phyloP scores from a whole-genome alignment of 2,113 vertebrate genomes.

The Centropristis striata region DNA sequence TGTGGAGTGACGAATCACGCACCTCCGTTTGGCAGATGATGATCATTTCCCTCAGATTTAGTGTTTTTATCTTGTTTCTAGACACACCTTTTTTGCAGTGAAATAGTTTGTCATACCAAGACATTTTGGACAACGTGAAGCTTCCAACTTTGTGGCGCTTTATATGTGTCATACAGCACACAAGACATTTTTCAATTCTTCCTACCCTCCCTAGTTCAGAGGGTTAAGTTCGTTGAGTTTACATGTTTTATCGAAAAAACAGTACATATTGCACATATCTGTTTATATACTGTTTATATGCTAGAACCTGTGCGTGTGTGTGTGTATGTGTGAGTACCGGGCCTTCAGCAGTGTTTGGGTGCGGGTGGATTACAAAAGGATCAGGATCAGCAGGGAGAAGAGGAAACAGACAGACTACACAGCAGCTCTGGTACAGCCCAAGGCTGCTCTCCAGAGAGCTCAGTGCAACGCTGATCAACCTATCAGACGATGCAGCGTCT shows the following conservation, averaged over 20 bases:
- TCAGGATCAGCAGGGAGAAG: slow-evolving; percentile 54
- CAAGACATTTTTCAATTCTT: no score
- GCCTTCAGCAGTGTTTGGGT: slow-evolving; percentile 52
- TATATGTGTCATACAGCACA: no score
- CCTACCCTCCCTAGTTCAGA: no score
- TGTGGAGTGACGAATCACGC: no score
- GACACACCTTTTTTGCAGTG: no score
- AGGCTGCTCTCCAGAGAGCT: slow-evolving; percentile 59
- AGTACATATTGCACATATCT: background rate
- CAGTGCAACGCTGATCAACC: slow-evolving; percentile 49
- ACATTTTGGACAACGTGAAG: no score
- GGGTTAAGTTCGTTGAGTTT: no score
- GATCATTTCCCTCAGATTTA: no score
- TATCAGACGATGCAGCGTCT: slow-evolving; percentile 37
- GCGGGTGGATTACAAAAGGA: slow-evolving; percentile 66
- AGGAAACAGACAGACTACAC: slow-evolving; percentile 51
- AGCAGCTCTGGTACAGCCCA: slow-evolving; percentile 59
- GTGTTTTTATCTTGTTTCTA: no score
- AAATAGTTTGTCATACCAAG: no score
- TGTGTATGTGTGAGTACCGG: background rate
- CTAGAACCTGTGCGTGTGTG: background rate
- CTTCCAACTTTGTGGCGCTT: no score
- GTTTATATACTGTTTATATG: background rate
- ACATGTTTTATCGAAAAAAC: background rate
- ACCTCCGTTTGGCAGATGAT: no score